Percentiles rank a stretch among this genome's conserved stretches.
Conservation (phyloP, 2,888 invertebrate species). For the Acholoe squamosa region DNA sequence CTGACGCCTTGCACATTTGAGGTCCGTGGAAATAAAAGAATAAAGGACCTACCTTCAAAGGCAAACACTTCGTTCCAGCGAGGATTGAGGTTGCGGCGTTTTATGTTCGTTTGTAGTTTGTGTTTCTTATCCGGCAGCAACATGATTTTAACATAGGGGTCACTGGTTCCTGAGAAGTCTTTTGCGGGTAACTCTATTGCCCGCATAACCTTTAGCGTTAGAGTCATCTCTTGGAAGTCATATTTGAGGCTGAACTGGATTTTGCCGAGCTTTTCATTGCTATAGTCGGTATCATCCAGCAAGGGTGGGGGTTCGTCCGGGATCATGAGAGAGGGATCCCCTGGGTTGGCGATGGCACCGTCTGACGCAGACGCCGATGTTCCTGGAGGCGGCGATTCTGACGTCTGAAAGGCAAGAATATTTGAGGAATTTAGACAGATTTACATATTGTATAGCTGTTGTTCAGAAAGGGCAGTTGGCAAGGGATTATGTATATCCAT, state of each 20-base stretch:
- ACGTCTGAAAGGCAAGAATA: constrained; percentile 42
- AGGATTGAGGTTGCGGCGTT: constrained; percentile 82
- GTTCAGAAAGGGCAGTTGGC: too few species aligned
- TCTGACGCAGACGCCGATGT: constrained; percentile 39
- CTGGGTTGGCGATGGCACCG: constrained; percentile 43
- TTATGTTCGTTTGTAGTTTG: constrained; percentile 82
- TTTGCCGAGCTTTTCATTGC: constrained; percentile 73
- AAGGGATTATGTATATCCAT: too few species aligned
- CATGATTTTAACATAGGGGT: constrained; percentile 83
- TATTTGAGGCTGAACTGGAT: constrained; percentile 79
- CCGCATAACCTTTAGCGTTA: constrained; percentile 79
- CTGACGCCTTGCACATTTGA: too few species aligned
- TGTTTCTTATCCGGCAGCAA: constrained; percentile 79
- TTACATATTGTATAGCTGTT: not conserved
- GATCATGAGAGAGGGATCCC: constrained; percentile 36
- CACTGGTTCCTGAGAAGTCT: constrained; percentile 83
- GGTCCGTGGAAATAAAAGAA: not conserved
- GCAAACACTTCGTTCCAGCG: constrained; percentile 83
- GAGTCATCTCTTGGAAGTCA: constrained; percentile 72
- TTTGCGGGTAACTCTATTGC: constrained; percentile 81
- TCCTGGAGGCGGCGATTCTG: constrained; percentile 47
- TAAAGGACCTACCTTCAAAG: constrained; percentile 83
- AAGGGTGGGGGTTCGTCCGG: constrained; percentile 53
- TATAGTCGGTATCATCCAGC: constrained; percentile 55
- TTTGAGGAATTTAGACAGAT: not conserved